These are phyloP conservation scores for Phyllotreta striolata DNA, from an alignment of 2,888 invertebrate species.

Conservation along the genomic window DNA sequence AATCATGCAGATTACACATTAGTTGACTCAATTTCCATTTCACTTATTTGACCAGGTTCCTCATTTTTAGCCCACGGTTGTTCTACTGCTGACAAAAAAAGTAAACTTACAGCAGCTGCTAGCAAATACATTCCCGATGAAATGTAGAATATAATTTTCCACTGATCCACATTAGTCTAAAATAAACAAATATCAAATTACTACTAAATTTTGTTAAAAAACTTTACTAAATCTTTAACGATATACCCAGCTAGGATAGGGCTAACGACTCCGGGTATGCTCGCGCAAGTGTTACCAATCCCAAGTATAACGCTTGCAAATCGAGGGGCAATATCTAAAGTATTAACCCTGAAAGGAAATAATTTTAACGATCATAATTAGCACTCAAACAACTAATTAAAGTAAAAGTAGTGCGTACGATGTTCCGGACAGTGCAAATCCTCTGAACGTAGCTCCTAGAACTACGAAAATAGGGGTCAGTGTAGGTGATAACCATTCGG, in stretches of 20 bases:
- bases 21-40: no score
- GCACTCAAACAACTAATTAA: no score
- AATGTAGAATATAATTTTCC: slow-evolving; percentile 9
- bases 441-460: slow-evolving; percentile 17
- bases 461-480: slow-evolving; percentile 25
- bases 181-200: background rate
- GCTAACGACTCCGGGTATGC: slow-evolving; percentile 36
- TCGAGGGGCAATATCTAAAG: slow-evolving; percentile 39
- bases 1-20: no score
- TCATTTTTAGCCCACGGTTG: slow-evolving; percentile 8
- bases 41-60: background rate
- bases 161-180: slow-evolving; percentile 13
- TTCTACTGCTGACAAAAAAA: slow-evolving; percentile 7
- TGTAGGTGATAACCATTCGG: slow-evolving; percentile 71
- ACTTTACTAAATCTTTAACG: slow-evolving; percentile 41
- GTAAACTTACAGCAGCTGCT: background rate
- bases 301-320: slow-evolving; percentile 36
- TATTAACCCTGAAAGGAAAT: slow-evolving; percentile 30
- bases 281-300: slow-evolving; percentile 34
- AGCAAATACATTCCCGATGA: slow-evolving; percentile 1
- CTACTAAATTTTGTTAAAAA: background rate
- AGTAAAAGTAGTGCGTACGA: slow-evolving; percentile 26
- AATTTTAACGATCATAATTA: no score
- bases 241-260: slow-evolving; percentile 40
- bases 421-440: slow-evolving; percentile 20